Conservation (phyloP, 2,888 invertebrate genomes). For the Zygaena filipendulae region DNA sequence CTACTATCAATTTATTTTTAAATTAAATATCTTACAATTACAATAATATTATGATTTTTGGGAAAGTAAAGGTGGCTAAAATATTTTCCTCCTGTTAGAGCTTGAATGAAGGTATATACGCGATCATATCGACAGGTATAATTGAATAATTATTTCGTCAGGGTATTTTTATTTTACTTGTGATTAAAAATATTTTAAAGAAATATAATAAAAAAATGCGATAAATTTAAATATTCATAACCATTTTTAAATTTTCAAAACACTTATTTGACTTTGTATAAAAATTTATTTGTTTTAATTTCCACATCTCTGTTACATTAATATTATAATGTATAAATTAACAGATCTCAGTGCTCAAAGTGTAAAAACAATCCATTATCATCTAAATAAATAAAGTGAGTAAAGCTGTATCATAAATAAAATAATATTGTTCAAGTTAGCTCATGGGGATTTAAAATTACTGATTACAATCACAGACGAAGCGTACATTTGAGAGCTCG, state of each 20-base stretch:
- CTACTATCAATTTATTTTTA: too few species aligned
- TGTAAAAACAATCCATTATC: slow-evolving; percentile 50
- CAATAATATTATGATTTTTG: too few species aligned
- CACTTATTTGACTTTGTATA: too few species aligned
- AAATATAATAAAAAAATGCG: slow-evolving; percentile 9
- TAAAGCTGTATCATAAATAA: slow-evolving; percentile 46
- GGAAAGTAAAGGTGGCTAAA: too few species aligned
- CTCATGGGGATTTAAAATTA: slow-evolving; percentile 42
- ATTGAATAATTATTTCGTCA: too few species aligned
- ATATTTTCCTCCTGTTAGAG: too few species aligned
- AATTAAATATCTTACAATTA: too few species aligned
- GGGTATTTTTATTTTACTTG: slow-evolving; percentile 12
- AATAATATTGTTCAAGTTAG: slow-evolving; percentile 53
- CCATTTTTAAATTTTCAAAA: too few species aligned
- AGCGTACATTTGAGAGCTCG: slow-evolving; percentile 52
- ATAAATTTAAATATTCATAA: slow-evolving; percentile 4
- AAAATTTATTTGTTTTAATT: slow-evolving; percentile 44
- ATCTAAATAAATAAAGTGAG: slow-evolving; percentile 58
- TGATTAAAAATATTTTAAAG: slow-evolving; percentile 3
- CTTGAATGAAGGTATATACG: too few species aligned
- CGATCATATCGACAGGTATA: too few species aligned
- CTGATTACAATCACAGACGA: slow-evolving; percentile 60
- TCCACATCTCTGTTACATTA: too few species aligned
- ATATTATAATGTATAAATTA: slow-evolving; percentile 52
- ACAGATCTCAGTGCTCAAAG: slow-evolving; percentile 66